Percentiles rank a stretch among this genome's conserved stretches.
Evolutionary conservation across 2,797 vertebrate species (phyloP).

Genomic region (Nannoperca australis): DNA sequence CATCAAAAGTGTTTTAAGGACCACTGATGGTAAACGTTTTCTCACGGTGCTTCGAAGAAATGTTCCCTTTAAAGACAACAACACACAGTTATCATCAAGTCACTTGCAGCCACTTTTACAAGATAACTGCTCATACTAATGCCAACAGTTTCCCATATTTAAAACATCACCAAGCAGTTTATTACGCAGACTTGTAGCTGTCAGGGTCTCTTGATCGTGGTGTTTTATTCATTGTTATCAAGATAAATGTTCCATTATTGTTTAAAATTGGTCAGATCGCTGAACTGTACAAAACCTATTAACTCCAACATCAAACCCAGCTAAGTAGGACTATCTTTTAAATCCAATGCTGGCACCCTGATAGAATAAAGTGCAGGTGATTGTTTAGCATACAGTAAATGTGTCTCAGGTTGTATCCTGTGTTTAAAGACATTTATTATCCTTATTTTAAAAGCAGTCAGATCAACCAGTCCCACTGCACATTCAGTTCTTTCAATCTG

Average conservation of each 20-base stretch:
- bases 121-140: not conserved
- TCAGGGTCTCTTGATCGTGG: not conserved
- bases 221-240: not conserved
- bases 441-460: not conserved
- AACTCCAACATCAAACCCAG: not conserved
- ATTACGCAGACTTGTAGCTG: not conserved
- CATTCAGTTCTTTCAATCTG: not conserved
- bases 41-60: not conserved
- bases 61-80: not conserved
- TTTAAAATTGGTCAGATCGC: not conserved
- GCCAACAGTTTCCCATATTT: not conserved
- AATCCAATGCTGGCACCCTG: not conserved
- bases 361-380: not conserved
- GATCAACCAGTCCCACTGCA: conserved; percentile 2
- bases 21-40: not conserved
- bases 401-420: not conserved
- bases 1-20: not conserved
- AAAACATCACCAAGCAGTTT: not conserved
- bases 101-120: not conserved
- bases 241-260: conserved; percentile 2
- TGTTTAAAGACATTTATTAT: not conserved
- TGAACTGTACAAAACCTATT: not conserved
- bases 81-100: not conserved
- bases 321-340: not conserved
- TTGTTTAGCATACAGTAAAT: not conserved